phyloP scores from a whole-genome alignment of 2,888 invertebrate genomes.

The Eledone cirrhosa region DNA sequence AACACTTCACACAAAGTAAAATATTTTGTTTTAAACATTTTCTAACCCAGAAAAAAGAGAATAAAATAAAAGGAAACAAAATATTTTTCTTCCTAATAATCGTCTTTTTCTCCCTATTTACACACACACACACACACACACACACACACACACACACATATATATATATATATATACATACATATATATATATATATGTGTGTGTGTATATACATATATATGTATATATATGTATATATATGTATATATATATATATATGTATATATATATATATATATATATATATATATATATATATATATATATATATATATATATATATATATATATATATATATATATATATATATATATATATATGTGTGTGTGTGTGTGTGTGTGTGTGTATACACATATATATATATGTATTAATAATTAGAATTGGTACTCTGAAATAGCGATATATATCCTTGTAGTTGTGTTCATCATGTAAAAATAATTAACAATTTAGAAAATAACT shows the following conservation, averaged over 20 bases:
- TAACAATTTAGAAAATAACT: no score
- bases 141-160: neutral
- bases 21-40: no score
- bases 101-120: no score
- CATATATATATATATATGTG: neutral
- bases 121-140: neutral
- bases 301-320: slow-evolving; percentile 1
- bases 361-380: neutral
- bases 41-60: no score
- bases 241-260: neutral
- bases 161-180: neutral
- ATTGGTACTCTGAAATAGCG: no score
- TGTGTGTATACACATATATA: neutral
- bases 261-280: neutral
- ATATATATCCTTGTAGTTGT: no score
- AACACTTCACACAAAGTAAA: no score
- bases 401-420: neutral
- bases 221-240: neutral
- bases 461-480: no score
- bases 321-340: neutral
- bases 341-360: neutral
- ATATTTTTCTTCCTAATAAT: no score
- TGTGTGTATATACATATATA: neutral
- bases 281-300: neutral
- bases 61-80: no score